Evolutionary conservation across 2,797 vertebrate species (phyloP).

Genomic region (Megalops cyprinoides): DNA sequence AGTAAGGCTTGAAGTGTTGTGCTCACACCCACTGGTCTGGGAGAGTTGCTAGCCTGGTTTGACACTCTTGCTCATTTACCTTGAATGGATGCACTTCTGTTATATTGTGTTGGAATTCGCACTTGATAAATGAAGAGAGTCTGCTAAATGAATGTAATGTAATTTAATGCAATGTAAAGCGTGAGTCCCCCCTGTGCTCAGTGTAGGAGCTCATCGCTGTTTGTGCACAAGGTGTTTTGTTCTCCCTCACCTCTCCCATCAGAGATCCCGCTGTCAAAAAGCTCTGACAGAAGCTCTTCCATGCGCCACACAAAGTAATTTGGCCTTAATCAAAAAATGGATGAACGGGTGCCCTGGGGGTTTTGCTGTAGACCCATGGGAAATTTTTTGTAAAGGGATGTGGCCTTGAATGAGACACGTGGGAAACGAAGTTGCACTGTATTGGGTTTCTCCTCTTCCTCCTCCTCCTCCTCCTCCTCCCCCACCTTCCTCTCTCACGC

Average conservation of each 20-base stretch:
- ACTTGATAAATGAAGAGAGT: no score
- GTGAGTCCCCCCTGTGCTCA: no score
- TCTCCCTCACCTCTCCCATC: neutral
- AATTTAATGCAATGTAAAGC: no score
- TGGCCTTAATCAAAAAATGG: no score
- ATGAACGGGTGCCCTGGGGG: neutral
- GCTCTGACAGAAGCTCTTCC: neutral
- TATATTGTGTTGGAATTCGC: no score
- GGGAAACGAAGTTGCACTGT: neutral
- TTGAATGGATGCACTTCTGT: no score
- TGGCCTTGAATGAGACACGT: neutral
- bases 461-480: neutral
- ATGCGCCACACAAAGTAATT: neutral
- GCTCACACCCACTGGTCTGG: no score
- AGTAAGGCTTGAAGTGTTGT: no score
- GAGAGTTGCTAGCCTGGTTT: no score
- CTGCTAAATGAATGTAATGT: no score
- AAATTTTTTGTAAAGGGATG: neutral
- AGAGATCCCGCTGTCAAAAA: neutral
- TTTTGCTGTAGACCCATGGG: neutral
- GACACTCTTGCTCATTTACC: no score
- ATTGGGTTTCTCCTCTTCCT: neutral
- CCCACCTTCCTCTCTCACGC: neutral
- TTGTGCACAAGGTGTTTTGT: no score
- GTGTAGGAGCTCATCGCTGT: neutral